phyloP scores from a whole-genome alignment of 2,888 invertebrate species.

The Octonoba sinensis region DNA sequence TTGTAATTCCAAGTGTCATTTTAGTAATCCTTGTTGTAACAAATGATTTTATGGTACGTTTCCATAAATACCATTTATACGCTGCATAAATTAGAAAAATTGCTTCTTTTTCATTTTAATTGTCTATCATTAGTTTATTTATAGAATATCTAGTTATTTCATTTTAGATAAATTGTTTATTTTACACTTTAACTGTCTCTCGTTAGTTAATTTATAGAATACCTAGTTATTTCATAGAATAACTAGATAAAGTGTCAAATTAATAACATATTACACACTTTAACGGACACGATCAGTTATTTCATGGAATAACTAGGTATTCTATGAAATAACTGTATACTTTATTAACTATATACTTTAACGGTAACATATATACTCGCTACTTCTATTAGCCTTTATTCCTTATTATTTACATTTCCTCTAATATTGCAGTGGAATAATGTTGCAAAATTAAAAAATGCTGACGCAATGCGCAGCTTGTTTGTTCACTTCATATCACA shows the following conservation, averaged over 20 bases:
- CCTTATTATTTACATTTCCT: no score
- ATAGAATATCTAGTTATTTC: no score
- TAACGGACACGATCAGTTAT: constrained; percentile 59
- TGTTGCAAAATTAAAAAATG: no score
- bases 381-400: no score
- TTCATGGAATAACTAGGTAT: constrained; percentile 55
- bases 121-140: constrained; percentile 32
- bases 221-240: no score
- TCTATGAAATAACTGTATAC: constrained; percentile 58
- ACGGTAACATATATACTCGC: constrained; percentile 10
- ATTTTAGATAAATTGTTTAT: no score
- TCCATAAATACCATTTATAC: constrained; percentile 53
- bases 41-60: constrained; percentile 51
- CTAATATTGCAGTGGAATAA: no score
- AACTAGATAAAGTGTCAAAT: constrained; percentile 39
- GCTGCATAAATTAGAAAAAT: constrained; percentile 55
- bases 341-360: constrained; percentile 52
- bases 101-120: constrained; percentile 51
- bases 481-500: no score
- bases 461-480: no score
- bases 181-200: no score
- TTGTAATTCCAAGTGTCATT: constrained; percentile 35
- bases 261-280: constrained; percentile 55
- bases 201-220: no score
- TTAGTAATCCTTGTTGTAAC: constrained; percentile 40